These are phyloP conservation scores for Beris chalybata DNA, from an alignment of 2,888 invertebrate species.

Conservation along the genomic window DNA sequence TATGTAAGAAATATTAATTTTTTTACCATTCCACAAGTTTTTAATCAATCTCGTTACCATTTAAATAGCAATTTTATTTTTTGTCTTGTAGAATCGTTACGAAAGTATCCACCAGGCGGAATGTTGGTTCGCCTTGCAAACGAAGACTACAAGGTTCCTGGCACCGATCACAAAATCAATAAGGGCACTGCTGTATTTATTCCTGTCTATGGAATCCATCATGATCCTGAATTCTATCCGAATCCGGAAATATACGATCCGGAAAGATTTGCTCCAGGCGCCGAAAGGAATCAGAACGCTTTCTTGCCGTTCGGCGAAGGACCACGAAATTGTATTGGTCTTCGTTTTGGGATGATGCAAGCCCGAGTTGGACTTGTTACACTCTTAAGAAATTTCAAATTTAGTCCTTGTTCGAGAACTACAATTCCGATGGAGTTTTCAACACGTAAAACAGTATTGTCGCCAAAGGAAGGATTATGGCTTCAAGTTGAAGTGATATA, in stretches of 20 bases:
- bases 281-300: conserved; percentile 46
- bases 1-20: too few species aligned
- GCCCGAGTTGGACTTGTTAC: conserved; percentile 47
- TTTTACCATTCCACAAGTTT: too few species aligned
- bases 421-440: conserved; percentile 39
- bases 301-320: conserved; percentile 55
- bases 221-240: conserved; percentile 55
- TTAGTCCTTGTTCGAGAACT: conserved; percentile 33
- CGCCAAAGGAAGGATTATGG: conserved; percentile 37
- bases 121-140: conserved; percentile 49
- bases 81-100: conserved; percentile 52
- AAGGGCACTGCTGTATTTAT: conserved; percentile 50
- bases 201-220: conserved; percentile 53
- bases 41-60: too few species aligned
- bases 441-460: conserved; percentile 32
- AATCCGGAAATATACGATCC: conserved; percentile 56
- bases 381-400: conserved; percentile 43
- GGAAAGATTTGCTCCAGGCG: conserved; percentile 53
- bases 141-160: conserved; percentile 49
- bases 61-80: neutral
- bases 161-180: conserved; percentile 46
- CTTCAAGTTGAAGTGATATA: conserved; percentile 41
- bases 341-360: conserved; percentile 49
- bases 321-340: conserved; percentile 49
- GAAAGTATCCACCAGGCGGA: conserved; percentile 56